Base-by-base conservation (phyloP, 92 coral and sea anemone species). In the Blastomussa wellsi region DNA sequence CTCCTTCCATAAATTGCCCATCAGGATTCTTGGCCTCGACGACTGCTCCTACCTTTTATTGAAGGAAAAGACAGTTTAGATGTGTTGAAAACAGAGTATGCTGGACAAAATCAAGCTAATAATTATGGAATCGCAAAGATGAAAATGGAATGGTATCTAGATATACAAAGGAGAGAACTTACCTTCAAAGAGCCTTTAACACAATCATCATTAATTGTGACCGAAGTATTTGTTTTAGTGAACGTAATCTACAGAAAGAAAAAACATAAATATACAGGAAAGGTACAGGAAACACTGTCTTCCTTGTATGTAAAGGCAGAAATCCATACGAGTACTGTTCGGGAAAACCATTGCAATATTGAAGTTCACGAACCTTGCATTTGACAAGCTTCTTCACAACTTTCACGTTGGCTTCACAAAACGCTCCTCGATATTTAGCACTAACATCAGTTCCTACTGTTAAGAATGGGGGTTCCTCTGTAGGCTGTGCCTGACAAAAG, bases 401-500 rank as follows among this genome's bases (percentile, higher is more conserved):
- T 75, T 96, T 96, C 44, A 96, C 95, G 87, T 88, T 96, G 72
- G 99, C 99, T 90, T 96, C 99, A 82, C 99, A 96, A 73, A 96
- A 96, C 26, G 99, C 99, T 83, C 99, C 99, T 44, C 99, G 92
- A 80, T 96, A 96, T 64, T 96, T 96, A 36, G 99, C 99, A 93
- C 99, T 96, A 32, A 96, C 99, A 84, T 96, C 99, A 29, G 99
- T 96, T 62, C 99, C 99, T 74, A 92, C 99, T 44, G 90, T 87
- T 86, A 96, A 79, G 90, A 95, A 96, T 78, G 99, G 98, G 64
- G 99, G 99, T 84, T 96, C 99, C 81, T 96, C 99, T 69, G 90
- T 87, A 77, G 91, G 90, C 95, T 96, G 97, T 88, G 98, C 93
- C 96, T 92, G 89, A 39, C 76, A 47, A 89, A 82, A 38, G 79